These are phyloP conservation scores for Malacosoma neustria DNA, from an alignment of 2,888 invertebrate species.

Conservation along the genomic window DNA sequence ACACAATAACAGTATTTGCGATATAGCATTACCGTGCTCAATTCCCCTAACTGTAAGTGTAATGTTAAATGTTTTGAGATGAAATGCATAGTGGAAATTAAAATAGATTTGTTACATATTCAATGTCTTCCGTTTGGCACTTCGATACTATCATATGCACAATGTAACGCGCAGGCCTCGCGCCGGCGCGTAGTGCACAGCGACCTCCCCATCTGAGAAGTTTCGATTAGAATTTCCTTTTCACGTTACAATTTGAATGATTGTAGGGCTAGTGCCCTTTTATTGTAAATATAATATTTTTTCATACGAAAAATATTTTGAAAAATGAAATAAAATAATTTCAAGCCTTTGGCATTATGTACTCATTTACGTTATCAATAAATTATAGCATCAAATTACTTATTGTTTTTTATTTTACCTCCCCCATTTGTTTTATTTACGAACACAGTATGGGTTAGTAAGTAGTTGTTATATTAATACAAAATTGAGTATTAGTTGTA, in stretches of 20 bases:
- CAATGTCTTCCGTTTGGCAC: conserved; percentile 75
- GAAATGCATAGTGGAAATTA: conserved; percentile 64
- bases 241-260: conserved; percentile 52
- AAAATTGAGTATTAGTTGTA: too few species aligned
- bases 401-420: conserved; percentile 32
- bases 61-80: conserved; percentile 63
- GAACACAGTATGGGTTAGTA: not conserved
- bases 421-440: not conserved
- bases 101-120: conserved; percentile 94
- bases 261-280: conserved; percentile 64
- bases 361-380: conserved; percentile 77
- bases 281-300: conserved; percentile 66
- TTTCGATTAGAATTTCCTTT: conserved; percentile 40
- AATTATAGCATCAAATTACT: conserved; percentile 65
- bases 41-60: conserved; percentile 65
- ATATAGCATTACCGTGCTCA: conserved; percentile 61
- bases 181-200: conserved; percentile 67
- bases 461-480: too few species aligned
- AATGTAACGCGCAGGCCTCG: conserved; percentile 42
- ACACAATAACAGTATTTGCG: conserved; percentile 45
- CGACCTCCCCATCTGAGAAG: conserved; percentile 58
- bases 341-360: conserved; percentile 73
- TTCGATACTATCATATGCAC: conserved; percentile 62
- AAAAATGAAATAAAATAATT: conserved; percentile 70
- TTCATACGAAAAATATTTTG: conserved; percentile 53